Evolutionary conservation across 2,797 vertebrate species (phyloP).

Genomic region (Triplophysa yarkandensis): DNA sequence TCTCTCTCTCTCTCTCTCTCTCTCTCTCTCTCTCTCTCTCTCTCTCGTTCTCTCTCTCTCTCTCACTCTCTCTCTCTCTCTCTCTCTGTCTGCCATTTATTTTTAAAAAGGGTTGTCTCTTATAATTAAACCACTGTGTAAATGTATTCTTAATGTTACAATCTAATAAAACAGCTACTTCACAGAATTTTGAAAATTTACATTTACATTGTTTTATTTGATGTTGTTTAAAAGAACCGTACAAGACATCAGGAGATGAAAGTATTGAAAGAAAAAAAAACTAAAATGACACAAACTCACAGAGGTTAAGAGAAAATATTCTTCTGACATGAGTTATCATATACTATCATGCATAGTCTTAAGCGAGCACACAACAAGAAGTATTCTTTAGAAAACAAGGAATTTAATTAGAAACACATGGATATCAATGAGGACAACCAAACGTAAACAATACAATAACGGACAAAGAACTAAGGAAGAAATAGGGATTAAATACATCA

Average conservation of each 20-base stretch:
- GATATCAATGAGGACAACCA: too few relatives aligned
- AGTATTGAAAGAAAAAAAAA: not conserved
- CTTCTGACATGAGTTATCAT: slow-evolving; percentile 53
- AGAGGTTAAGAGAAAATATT: slow-evolving; percentile 10
- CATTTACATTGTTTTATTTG: too few relatives aligned
- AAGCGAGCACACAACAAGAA: too few relatives aligned
- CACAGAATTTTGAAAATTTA: not conserved
- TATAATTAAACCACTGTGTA: not conserved
- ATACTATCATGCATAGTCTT: too few relatives aligned
- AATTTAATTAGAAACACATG: too few relatives aligned
- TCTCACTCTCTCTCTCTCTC: not conserved
- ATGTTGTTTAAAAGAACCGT: not conserved
- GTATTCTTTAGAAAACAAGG: too few relatives aligned
- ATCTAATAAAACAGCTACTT: not conserved
- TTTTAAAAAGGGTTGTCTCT: not conserved
- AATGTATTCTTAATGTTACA: slow-evolving; percentile 1
- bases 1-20: not conserved
- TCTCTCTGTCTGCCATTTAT: not conserved
- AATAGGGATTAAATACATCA: too few relatives aligned
- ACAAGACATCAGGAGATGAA: not conserved
- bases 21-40: not conserved
- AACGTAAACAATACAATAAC: too few relatives aligned
- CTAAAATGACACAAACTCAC: not conserved
- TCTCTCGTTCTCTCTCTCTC: too few relatives aligned
- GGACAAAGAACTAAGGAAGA: too few relatives aligned